Base-by-base conservation (phyloP, 1,140 invertebrate genomes). In the Anastrepha obliqua region DNA sequence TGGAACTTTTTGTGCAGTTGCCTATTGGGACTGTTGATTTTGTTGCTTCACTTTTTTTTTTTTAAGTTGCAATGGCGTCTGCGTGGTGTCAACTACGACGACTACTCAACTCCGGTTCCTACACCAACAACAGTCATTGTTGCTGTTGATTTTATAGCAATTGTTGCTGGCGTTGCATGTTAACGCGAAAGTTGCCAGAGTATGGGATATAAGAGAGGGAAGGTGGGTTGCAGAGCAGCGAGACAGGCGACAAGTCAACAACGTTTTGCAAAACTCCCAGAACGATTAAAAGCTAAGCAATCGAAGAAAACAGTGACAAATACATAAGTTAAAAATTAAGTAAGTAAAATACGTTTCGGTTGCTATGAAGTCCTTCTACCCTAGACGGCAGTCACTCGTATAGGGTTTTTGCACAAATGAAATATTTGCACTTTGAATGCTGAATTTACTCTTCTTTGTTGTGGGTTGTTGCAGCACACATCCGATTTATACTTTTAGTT, bases 61-160 rank as follows among this genome's bases (percentile, higher is more conserved):
- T 87, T 39, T 55, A 20, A 55, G 9, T 87, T 87, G 44, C 15
- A 55, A 87, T 87, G 65, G 86, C 86, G 86, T 87, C 86, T 87
- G 86, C 42, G 20, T 47, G 86, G 29, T 87, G 86, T 87, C 64
- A 70, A 67, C 64, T 86, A 9, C 2, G 44, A 9, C 2, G 44
- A 20, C 74, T 13, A 5, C 51, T 8, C 13, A n/a, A 55, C 74
- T 51, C 74, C 47, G 74, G 17, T 58, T 67, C n/a, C n/a, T 29
- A n/a, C n/a, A 17, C 60, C 60, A 62, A 62, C 60, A 62, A 62
- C n/a, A 62, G 15, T 29, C 7, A 29, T 6, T 20, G 3, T 51
- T 17, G 8, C 59, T 55, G 51, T 39, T 42, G 58, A 86, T 86
- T 62, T 60, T 60, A 62, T 62, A 17, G 55, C 29, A 62, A 42